A percentile compares a stretch with the other conserved stretches of the same genome.
Conservation (phyloP, 2,888 invertebrate species). For the Zootermopsis nevadensis region DNA sequence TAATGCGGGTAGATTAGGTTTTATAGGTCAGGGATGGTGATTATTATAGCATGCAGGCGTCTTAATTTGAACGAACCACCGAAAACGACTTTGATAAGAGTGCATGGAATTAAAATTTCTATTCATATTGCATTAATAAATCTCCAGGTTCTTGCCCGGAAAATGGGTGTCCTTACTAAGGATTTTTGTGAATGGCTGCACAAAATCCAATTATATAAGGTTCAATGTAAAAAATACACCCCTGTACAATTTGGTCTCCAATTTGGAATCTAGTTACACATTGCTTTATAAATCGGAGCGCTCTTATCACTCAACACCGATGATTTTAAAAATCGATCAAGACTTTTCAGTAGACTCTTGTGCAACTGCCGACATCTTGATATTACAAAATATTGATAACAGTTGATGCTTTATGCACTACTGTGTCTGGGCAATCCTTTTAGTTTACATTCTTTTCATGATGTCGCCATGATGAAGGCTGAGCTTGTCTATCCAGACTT, state of each 20-base stretch:
- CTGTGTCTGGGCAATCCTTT: conserved; percentile 15
- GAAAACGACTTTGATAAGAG: conserved; percentile 7
- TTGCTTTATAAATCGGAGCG: background rate
- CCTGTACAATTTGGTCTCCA: conserved; percentile 15
- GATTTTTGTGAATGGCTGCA: conserved; percentile 74
- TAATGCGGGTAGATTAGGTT: background rate
- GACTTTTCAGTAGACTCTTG: conserved; percentile 37
- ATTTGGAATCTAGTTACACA: conserved; percentile 1
- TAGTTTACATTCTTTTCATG: background rate
- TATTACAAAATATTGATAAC: background rate
- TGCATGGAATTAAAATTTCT: background rate
- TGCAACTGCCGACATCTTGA: conserved; percentile 19
- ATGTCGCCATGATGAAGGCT: background rate
- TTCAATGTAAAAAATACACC: conserved; percentile 3
- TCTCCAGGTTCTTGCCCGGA: background rate
- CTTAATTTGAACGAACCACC: background rate
- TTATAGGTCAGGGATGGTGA: background rate
- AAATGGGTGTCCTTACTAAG: conserved; percentile 53
- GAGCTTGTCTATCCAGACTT: background rate
- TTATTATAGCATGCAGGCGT: background rate
- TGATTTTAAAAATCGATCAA: background rate
- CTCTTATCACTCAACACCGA: conserved; percentile 13
- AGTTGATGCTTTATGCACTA: background rate
- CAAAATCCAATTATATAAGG: conserved; percentile 62
- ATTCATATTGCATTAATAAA: background rate